A percentile compares a stretch with the other conserved stretches of the same genome.
Evolutionary conservation across 2,113 vertebrate genomes (phyloP).

Genomic region (Brachypteracias leptosomus): DNA sequence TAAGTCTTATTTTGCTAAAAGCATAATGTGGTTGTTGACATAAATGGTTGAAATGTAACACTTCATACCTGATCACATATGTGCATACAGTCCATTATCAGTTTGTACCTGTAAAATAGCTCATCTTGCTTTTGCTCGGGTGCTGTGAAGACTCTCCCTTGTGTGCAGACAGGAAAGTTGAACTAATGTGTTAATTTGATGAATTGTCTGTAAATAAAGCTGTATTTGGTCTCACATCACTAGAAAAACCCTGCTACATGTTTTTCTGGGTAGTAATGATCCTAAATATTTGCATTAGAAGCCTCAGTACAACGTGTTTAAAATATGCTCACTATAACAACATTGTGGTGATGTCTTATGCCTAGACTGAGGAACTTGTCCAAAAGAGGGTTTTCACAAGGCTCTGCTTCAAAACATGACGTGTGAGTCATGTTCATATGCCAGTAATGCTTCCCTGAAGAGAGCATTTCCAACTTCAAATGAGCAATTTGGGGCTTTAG

Average conservation of each 20-base stretch:
- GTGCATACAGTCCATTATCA: not conserved
- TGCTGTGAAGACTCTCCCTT: not conserved
- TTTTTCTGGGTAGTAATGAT: not conserved
- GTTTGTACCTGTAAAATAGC: not conserved
- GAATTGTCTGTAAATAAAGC: constrained; percentile 58
- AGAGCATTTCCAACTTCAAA: not conserved
- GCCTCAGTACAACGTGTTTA: not conserved
- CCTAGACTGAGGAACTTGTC: not conserved
- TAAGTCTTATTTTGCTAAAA: not conserved
- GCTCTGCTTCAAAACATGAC: not conserved
- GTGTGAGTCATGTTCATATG: not conserved
- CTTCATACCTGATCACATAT: not conserved
- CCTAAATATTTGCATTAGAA: not conserved
- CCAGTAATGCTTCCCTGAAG: not conserved
- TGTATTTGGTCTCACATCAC: not conserved
- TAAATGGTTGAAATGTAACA: not conserved
- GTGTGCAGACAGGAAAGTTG: not conserved
- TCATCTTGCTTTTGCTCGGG: not conserved
- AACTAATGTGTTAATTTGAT: not conserved
- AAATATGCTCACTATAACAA: not conserved
- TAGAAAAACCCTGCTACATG: not conserved
- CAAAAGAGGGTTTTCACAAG: not conserved
- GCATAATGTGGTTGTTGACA: not conserved
- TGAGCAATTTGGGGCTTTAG: not conserved
- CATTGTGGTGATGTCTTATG: rapidly evolving